phyloP scores from a whole-genome alignment of 2,888 invertebrate species.

The Chrysodeixis includens region DNA sequence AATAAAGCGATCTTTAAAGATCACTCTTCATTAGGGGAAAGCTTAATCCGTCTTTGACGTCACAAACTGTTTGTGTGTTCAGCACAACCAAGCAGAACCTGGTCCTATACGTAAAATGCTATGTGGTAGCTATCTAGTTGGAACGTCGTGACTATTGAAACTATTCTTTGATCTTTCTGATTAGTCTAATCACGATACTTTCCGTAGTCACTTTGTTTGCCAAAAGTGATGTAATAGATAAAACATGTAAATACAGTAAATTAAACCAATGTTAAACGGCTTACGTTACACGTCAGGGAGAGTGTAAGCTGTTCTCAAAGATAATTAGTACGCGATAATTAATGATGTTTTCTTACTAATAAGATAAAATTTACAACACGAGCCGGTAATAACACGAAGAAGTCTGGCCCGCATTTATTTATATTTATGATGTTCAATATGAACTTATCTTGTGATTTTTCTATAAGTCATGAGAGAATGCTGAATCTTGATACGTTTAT shows the following conservation, averaged over 20 bases:
- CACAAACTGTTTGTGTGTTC: not conserved
- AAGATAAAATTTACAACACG: not conserved
- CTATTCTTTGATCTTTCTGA: not conserved
- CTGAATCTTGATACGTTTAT: too few species aligned
- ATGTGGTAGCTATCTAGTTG: not conserved
- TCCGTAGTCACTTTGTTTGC: not conserved
- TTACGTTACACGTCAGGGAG: slow-evolving; percentile 2
- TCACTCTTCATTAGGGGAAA: not conserved
- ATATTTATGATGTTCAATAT: not conserved
- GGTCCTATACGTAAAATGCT: not conserved
- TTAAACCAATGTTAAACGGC: not conserved
- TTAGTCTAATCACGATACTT: not conserved
- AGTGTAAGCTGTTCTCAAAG: not conserved
- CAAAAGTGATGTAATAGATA: not conserved
- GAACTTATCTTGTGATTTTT: too few species aligned
- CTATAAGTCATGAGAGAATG: too few species aligned
- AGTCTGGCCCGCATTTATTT: not conserved
- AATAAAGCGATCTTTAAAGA: slow-evolving; percentile 8
- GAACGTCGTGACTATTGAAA: not conserved
- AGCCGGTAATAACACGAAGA: too few species aligned
- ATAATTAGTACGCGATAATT: not conserved
- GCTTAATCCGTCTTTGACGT: not conserved
- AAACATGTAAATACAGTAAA: not conserved
- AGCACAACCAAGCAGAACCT: not conserved
- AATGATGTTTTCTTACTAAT: not conserved